phyloP scores from a whole-genome alignment of 2,888 invertebrate species.

The Cephus nigrinus region DNA sequence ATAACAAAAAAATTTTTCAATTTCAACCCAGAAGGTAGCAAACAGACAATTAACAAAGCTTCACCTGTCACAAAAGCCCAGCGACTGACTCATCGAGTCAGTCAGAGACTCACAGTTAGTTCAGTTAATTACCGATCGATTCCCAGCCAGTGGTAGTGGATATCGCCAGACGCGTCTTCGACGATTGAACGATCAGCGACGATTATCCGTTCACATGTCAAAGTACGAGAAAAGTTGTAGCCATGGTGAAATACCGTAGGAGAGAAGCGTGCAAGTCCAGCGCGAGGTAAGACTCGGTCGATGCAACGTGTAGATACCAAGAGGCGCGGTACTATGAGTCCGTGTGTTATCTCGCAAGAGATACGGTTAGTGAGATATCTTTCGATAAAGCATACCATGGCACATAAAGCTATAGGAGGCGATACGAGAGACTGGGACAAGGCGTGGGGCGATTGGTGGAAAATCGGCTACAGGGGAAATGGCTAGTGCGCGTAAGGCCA shows the following conservation, averaged over 20 bases:
- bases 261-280: background rate
- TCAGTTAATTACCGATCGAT: background rate
- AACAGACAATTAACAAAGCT: background rate
- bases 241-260: background rate
- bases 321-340: constrained; percentile 48
- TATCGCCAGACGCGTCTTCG: background rate
- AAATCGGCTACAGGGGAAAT: background rate
- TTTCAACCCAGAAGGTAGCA: background rate
- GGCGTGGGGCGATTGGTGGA: background rate
- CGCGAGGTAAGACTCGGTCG: constrained; percentile 15
- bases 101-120: background rate
- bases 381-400: constrained; percentile 40
- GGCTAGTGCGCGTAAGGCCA: background rate
- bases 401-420: background rate
- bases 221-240: background rate
- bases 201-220: background rate
- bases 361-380: constrained; percentile 53
- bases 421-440: background rate
- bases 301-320: constrained; percentile 19
- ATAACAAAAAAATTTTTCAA: background rate
- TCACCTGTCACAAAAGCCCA: background rate
- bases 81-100: background rate
- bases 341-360: constrained; percentile 51
- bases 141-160: background rate
- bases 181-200: background rate